A percentile compares a stretch with the other conserved stretches of the same genome.
Conservation (phyloP, 2,888 invertebrate genomes). For the Agriotes lineatus region DNA sequence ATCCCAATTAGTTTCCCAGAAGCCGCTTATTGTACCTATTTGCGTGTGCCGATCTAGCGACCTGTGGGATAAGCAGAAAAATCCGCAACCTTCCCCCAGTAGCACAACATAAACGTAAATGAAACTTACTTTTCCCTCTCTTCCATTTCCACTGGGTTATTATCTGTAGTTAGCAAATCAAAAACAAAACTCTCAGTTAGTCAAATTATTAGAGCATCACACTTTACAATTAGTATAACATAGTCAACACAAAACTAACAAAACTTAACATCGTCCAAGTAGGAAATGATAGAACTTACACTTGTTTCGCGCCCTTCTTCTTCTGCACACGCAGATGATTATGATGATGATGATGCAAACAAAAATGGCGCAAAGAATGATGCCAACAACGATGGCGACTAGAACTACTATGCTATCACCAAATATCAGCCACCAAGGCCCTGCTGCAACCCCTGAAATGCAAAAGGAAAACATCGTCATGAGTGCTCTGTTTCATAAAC, state of each 20-base stretch:
- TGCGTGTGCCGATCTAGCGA: constrained; percentile 30
- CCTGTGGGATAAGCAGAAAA: constrained; percentile 35
- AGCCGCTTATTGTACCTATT: constrained; percentile 31
- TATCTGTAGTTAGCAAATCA: constrained; percentile 74
- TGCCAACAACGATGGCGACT: constrained; percentile 76
- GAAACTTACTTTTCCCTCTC: constrained; percentile 87
- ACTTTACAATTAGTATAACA: constrained; percentile 38
- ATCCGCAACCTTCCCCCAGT: constrained; percentile 22
- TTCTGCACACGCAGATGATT: constrained; percentile 86
- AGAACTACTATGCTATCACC: constrained; percentile 85
- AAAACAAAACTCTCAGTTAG: constrained; percentile 53
- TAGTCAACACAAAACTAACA: constrained; percentile 35
- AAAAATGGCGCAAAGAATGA: constrained; percentile 78
- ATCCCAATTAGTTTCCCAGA: constrained; percentile 29
- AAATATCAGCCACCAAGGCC: constrained; percentile 83
- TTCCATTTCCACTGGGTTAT: constrained; percentile 84
- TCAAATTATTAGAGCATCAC: constrained; percentile 37
- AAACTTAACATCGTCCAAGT: not conserved
- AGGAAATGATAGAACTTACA: constrained; percentile 72
- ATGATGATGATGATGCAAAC: constrained; percentile 88
- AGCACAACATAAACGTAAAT: not conserved
- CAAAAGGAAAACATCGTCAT: not conserved
- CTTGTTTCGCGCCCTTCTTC: constrained; percentile 84
- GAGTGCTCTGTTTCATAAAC: not conserved
- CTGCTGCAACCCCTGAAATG: constrained; percentile 72